phyloP scores from a whole-genome alignment of 2,113 vertebrate genomes.

The Paramisgurnus dabryanus region DNA sequence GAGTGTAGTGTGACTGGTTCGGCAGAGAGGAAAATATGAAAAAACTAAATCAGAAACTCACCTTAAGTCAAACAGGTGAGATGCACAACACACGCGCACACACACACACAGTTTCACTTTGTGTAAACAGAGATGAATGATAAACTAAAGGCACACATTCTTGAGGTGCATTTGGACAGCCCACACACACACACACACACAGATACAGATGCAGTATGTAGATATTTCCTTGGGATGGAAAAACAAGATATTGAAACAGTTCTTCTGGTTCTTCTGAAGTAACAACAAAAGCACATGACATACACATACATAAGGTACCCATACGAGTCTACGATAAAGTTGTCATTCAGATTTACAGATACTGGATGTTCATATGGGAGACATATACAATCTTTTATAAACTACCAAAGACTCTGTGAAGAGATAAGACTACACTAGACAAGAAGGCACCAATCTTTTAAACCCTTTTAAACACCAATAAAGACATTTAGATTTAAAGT shows the following conservation, averaged over 20 bases:
- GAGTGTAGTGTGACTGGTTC: conserved; percentile 49
- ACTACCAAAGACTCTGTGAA: neutral
- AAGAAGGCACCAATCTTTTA: neutral
- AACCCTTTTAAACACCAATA: neutral
- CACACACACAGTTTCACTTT: conserved; percentile 21
- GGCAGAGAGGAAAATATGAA: conserved; percentile 21
- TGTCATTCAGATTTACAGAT: neutral
- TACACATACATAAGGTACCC: neutral
- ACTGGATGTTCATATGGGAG: neutral
- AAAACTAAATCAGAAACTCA: conserved; percentile 52
- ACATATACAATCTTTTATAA: neutral
- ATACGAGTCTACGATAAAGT: neutral
- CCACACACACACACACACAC: neutral
- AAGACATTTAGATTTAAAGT: neutral
- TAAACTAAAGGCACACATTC: conserved; percentile 60
- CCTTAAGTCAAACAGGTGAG: conserved; percentile 24
- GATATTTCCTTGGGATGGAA: conserved; percentile 3
- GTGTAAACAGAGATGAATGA: conserved; percentile 73
- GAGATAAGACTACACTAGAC: neutral
- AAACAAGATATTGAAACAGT: neutral
- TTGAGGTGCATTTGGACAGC: conserved; percentile 62
- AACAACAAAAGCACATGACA: neutral
- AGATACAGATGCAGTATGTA: neutral
- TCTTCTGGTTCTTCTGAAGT: neutral
- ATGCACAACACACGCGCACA: conserved; percentile 18